Conservation (phyloP, 2,113 vertebrate genomes). For the Tragelaphus buxtoni region DNA sequence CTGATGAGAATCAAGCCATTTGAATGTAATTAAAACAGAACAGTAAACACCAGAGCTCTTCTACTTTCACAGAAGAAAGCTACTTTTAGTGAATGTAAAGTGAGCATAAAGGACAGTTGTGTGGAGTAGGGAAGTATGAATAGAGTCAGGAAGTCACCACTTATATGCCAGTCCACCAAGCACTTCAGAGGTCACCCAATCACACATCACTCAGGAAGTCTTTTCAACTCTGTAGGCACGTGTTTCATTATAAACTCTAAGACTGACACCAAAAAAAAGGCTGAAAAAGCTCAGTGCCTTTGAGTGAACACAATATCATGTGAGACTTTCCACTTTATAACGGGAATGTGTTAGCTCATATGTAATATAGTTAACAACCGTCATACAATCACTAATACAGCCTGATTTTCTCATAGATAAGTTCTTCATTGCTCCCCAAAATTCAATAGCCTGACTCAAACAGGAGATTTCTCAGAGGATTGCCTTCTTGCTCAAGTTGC, state of each 20-base stretch:
- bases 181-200: conserved; percentile 28
- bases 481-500: neutral
- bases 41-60: conserved; percentile 6
- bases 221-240: neutral
- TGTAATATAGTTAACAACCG: neutral
- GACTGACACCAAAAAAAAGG: neutral
- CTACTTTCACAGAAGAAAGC: neutral
- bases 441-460: neutral
- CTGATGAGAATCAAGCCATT: conserved; percentile 30
- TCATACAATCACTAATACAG: neutral
- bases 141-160: conserved; percentile 40
- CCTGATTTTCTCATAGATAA: neutral
- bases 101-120: conserved; percentile 37
- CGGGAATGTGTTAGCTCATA: neutral
- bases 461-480: neutral
- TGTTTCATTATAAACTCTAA: conserved; percentile 35
- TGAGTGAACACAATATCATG: neutral
- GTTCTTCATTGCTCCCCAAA: neutral
- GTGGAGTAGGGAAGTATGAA: neutral
- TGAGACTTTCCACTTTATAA: neutral
- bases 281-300: neutral
- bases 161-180: neutral
- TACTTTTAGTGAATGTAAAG: conserved; percentile 21
- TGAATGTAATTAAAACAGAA: conserved; percentile 49
- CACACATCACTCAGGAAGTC: conserved; percentile 52